phyloP scores from a whole-genome alignment of 1,140 invertebrate genomes.

The Monochamus saltuarius region DNA sequence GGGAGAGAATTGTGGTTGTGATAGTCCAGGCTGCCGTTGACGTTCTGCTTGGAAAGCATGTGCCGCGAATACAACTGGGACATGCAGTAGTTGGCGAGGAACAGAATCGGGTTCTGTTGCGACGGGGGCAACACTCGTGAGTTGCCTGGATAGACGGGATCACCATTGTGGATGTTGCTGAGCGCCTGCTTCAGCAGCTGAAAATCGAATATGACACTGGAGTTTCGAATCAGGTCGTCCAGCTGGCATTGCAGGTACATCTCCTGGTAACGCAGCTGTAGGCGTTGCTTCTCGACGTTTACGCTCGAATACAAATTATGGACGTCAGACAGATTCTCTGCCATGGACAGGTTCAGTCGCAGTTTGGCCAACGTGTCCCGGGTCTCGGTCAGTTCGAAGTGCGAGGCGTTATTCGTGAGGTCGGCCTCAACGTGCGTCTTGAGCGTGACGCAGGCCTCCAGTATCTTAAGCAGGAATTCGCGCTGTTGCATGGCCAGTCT shows the following conservation, averaged over 20 bases:
- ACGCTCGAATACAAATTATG: conserved; percentile 60
- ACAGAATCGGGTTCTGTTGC: conserved; percentile 63
- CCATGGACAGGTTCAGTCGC: conserved; percentile 58
- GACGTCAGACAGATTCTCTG: conserved; percentile 59
- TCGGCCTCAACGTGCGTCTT: conserved; percentile 73
- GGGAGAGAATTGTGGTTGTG: conserved; percentile 48
- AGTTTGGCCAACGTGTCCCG: conserved; percentile 64
- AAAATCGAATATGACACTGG: conserved; percentile 66
- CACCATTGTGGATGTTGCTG: conserved; percentile 60
- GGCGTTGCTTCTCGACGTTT: conserved; percentile 62
- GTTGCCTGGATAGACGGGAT: conserved; percentile 51
- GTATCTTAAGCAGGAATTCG: conserved; percentile 69
- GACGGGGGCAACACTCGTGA: conserved; percentile 53
- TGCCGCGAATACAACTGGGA: conserved; percentile 71
- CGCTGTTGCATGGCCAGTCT: conserved; percentile 66
- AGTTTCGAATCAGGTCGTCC: conserved; percentile 68
- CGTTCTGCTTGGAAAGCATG: conserved; percentile 60
- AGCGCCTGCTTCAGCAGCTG: conserved; percentile 65
- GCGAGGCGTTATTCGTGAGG: conserved; percentile 64
- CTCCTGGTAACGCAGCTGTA: conserved; percentile 68
- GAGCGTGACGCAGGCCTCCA: conserved; percentile 70
- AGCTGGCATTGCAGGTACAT: conserved; percentile 71
- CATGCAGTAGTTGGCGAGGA: conserved; percentile 73
- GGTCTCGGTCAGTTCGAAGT: conserved; percentile 65
- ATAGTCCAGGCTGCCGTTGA: conserved; percentile 60